A percentile compares a stretch with the other conserved stretches of the same genome.
These are phyloP conservation scores for mouse (Mus musculus) DNA, from an alignment of 2,113 vertebrate genomes.

Conservation along the genomic window DNA sequence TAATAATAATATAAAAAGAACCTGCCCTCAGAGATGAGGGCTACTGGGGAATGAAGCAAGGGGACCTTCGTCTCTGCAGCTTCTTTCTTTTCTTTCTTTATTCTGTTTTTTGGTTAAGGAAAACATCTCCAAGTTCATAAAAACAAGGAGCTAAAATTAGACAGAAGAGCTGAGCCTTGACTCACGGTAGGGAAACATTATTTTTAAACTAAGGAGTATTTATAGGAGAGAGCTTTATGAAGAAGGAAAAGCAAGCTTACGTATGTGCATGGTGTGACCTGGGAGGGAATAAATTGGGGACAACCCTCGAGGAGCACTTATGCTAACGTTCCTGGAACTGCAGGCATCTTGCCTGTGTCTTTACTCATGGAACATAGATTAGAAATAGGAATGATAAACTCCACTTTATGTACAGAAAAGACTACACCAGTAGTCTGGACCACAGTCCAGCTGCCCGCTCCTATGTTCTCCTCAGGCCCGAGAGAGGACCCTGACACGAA, in stretches of 20 bases:
- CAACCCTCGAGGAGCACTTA: background rate
- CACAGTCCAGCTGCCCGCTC: background rate
- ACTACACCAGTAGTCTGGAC: background rate
- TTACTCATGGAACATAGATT: background rate
- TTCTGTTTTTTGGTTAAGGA: constrained; percentile 74
- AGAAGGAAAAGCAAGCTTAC: constrained; percentile 23
- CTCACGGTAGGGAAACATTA: constrained; percentile 68
- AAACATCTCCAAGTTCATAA: constrained; percentile 79
- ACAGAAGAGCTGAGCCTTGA: constrained; percentile 71
- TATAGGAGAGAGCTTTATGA: constrained; percentile 66
- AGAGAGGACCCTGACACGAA: background rate
- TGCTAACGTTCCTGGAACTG: background rate
- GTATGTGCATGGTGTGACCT: background rate
- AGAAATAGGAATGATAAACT: background rate
- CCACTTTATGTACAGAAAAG: constrained; percentile 7
- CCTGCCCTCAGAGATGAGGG: background rate
- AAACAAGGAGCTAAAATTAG: constrained; percentile 82
- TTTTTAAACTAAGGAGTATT: constrained; percentile 76
- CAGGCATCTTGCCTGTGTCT: background rate
- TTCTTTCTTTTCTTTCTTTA: constrained; percentile 13
- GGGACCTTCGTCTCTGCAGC: background rate
- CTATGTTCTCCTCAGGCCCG: background rate
- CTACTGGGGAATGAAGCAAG: background rate
- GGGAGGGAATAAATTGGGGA: background rate
- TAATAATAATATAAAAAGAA: background rate